phyloP scores from a whole-genome alignment of 2,888 invertebrate genomes.

The Odiellus spinosus region DNA sequence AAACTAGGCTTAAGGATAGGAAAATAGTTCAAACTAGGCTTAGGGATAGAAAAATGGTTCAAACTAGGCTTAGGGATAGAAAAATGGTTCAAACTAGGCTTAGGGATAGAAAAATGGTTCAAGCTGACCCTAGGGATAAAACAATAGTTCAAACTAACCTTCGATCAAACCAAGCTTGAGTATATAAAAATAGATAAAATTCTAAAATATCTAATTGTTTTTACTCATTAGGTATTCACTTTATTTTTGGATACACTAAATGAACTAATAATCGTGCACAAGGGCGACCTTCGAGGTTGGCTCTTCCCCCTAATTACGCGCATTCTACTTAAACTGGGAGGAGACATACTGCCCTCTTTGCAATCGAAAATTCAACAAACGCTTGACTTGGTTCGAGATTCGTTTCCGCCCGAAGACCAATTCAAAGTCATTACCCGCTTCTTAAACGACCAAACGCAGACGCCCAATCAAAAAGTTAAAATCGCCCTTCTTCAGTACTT shows the following conservation, averaged over 20 bases:
- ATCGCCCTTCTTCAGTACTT: slow-evolving; percentile 36
- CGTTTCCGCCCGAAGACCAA: slow-evolving; percentile 43
- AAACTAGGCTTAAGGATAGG: too few species aligned
- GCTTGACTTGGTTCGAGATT: slow-evolving; percentile 52
- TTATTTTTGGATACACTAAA: slow-evolving; percentile 83
- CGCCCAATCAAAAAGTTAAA: slow-evolving; percentile 52
- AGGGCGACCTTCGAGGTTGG: slow-evolving; percentile 79
- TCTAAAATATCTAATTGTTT: not conserved
- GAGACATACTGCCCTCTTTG: slow-evolving; percentile 78
- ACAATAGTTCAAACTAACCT: too few species aligned
- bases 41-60: too few species aligned
- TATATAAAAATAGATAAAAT: too few species aligned
- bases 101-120: too few species aligned
- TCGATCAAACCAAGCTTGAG: too few species aligned
- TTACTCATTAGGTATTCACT: slow-evolving; percentile 51
- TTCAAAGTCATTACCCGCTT: slow-evolving; percentile 48
- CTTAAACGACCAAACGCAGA: slow-evolving; percentile 78
- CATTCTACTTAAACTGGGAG: slow-evolving; percentile 72
- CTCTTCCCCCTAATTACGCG: slow-evolving; percentile 75
- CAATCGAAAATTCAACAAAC: slow-evolving; percentile 78
- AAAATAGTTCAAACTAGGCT: too few species aligned
- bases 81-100: too few species aligned
- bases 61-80: too few species aligned
- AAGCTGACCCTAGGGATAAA: too few species aligned
- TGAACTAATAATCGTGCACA: slow-evolving; percentile 71